Evolutionary conservation across 2,113 vertebrate species (phyloP), one percentile per base, ranked within the genome.

Genomic region (Rhinoderma darwinii): DNA sequence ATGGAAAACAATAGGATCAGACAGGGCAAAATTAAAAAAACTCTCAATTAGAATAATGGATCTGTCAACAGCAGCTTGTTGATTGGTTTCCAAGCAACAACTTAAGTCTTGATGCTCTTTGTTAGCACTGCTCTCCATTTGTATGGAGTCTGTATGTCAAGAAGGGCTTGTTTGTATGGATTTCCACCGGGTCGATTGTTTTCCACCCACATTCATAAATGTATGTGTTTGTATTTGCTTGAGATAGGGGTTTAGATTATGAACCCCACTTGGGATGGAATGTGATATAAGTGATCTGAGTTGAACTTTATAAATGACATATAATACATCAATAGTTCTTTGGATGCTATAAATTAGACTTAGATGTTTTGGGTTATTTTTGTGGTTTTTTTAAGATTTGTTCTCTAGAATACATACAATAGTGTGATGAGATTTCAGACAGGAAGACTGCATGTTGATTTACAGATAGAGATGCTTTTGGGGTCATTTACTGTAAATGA

Each of bases 401-500:
- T 70, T 70, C 32, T 22, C 3, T 17, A 70, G 32, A 70, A 70
- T 39, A 22, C 66, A 20, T 2, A 18, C 15, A 66, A 2, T 59
- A 6, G 27, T 35, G 30, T 15, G 32, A 39, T 37, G 17, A 70
- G 66, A 18, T 70, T 35, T 70, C 32, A 70, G 35, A 70, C 66
- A 70, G 66, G 66, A 70, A 70, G 66, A 20, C 32, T 70, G 35
- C 66, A 20, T 32, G 32, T 39, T 70, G 66, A 70, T 70, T 70
- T 18, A 70, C 66, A 70, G 35, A 70, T 70, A 37, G 8, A n/a
- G 35, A 39, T 0, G 0, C 5, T 22, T 32, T 2, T 66, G 66
- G 66, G 35, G 66, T 70, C 66, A 70, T 70, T 70, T 70, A 70
- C 66, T 70, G 66, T 70, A 70, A 70, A 70, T 2, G 32, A 68